Base-by-base conservation (phyloP, 1,140 invertebrate genomes). In the Linepithema humile region DNA sequence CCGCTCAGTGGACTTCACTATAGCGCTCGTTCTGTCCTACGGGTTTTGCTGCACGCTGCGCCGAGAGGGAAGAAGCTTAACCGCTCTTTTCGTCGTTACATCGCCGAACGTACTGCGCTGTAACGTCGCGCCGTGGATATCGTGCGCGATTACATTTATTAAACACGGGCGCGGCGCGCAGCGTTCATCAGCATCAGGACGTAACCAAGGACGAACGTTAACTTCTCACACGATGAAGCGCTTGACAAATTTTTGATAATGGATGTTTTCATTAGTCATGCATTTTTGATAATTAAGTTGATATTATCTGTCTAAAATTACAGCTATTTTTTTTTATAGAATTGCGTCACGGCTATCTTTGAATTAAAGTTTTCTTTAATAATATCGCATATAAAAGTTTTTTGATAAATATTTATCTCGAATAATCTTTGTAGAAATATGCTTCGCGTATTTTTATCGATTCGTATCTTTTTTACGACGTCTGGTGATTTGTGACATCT, bases 51-150 rank as follows among this genome's bases (percentile, higher is more conserved):
- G 43, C 74, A 29, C 74, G 73, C 38, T 29, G 23, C 48, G 65
- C 35, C 77, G 38, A 23, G 23, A 38, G 43, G 5, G n/a, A 29
- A 32, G 26, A 32, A 45, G 67, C 67, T 73, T 48, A 72, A 72
- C 50, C 77, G 38, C 35, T 64, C 74, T 70, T 82, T 82, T 70
- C 77, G 77, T 70, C 77, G 65, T 72, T 82, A 82, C 64, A 80
- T 80, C 64, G 38, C 32, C 64, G 62, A 80, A 57, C 48, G 65
- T 70, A 65, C 40, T n/a, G n/a, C 38, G 48, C 50, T 57, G 77
- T 82, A 82, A 82, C 50, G 38, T 82, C 65, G 67, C 50, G 65
- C 26, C 50, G 50, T 32, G 77, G 38, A 72, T 72, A 43, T 82
- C 60, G 12, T 29, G 43, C 26, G 73, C 48, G 65, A 70, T 80